Base-by-base conservation (phyloP, 2,888 invertebrate species). In the Philereme transversata region DNA sequence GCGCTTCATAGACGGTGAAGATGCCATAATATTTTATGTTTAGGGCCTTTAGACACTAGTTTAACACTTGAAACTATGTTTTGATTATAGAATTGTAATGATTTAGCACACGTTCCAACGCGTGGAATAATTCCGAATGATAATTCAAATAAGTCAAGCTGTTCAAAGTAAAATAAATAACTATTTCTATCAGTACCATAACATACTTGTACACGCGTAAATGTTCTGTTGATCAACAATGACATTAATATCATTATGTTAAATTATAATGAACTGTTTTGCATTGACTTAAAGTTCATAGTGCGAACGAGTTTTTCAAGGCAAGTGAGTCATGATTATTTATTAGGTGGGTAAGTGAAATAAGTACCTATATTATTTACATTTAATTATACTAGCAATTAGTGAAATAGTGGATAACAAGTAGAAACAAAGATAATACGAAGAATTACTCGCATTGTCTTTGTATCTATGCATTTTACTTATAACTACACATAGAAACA, bases 311-410 rank as follows among this genome's bases (percentile, higher is more conserved):
- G 48, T 54, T 54, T 57, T 57, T 62, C 66, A 63, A 63, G 53
- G 60, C 45, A 43, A 60, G 53, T 65, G 61, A 69, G 59, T 67
- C 67, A 67, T 53, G 34, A 43, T 10, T 10, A 36, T 45, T 33
- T 56, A 51, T 22, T 22, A 49, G 38, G 36, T 51, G 22, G 11
- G 34, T 55, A 51, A 22, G 45, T 44, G 35, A 6, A n/a, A 36
- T 43, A 50, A 41, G 38, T 62, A 58, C 45, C 44, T 58, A 60
- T 51, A 35, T 56, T 65, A 62, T 62, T 67, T 67, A 63, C 60
- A 64, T 64, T 62, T 47, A 51, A 60, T 62, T 65, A 44, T 38
- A 36, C 46, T 44, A 11, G 60, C 49, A 65, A 54, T 61, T 57
- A 57, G 62, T 49, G 51, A 60, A 51, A 57, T 46, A 45, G 50